These are phyloP conservation scores for Netelia inedita DNA, from an alignment of 2,888 invertebrate species.

Conservation along the genomic window DNA sequence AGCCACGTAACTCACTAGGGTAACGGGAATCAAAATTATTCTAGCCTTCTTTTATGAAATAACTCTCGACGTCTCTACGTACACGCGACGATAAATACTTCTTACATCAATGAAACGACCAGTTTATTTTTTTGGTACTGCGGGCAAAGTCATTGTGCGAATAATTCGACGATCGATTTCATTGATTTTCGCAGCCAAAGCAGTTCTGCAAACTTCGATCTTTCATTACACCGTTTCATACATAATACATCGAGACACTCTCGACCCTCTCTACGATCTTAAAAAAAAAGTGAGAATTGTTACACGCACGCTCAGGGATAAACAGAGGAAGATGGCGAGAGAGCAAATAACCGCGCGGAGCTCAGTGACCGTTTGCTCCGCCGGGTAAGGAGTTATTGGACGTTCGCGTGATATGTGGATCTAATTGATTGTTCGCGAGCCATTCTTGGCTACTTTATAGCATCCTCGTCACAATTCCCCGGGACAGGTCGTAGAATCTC, in stretches of 20 bases:
- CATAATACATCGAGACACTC: slow-evolving; percentile 10
- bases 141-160: too few species aligned
- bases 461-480: slow-evolving; percentile 31
- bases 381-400: slow-evolving; percentile 36
- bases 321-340: neutral
- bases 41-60: too few species aligned
- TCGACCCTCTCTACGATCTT: slow-evolving; percentile 18
- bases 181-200: too few species aligned
- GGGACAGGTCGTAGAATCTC: slow-evolving; percentile 2
- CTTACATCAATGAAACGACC: too few species aligned
- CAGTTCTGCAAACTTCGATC: neutral
- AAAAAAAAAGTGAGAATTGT: slow-evolving; percentile 37
- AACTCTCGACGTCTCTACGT: too few species aligned
- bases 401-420: slow-evolving; percentile 35
- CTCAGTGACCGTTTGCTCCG: slow-evolving; percentile 2
- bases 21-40: too few species aligned
- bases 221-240: slow-evolving; percentile 3
- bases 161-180: too few species aligned
- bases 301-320: neutral
- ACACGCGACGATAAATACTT: too few species aligned
- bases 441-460: slow-evolving; percentile 3
- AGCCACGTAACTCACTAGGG: neutral
- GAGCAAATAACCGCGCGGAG: neutral
- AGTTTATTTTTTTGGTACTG: too few species aligned
- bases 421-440: slow-evolving; percentile 35